A percentile compares a stretch with the other conserved stretches of the same genome.
These are phyloP conservation scores for Crypturellus tataupa DNA, from an alignment of 2,797 vertebrate species.

Conservation along the genomic window DNA sequence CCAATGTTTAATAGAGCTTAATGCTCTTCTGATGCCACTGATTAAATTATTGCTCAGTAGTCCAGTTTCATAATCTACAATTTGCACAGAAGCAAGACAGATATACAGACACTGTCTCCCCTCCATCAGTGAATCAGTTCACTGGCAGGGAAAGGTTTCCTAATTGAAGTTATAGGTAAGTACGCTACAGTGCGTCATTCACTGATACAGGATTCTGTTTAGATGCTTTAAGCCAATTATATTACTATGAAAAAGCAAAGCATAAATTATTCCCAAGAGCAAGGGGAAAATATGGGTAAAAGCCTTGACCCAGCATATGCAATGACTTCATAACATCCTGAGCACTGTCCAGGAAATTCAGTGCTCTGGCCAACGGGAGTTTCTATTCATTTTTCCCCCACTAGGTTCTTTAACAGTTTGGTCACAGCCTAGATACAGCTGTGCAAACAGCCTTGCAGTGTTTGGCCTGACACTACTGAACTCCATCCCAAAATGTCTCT, in stretches of 20 bases:
- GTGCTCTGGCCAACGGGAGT: constrained; percentile 64
- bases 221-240: constrained; percentile 42
- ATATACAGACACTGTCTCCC: constrained; percentile 52
- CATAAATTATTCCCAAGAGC: constrained; percentile 34
- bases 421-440: constrained; percentile 76
- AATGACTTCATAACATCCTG: constrained; percentile 74
- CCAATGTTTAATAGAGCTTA: constrained; percentile 74
- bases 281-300: constrained; percentile 61
- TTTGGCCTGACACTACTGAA: constrained; percentile 65
- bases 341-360: constrained; percentile 74
- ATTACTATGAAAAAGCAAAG: background rate
- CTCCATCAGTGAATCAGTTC: constrained; percentile 53
- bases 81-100: constrained; percentile 62
- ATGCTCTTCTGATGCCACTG: constrained; percentile 69
- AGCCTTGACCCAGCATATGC: constrained; percentile 64
- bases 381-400: constrained; percentile 66
- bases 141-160: constrained; percentile 12
- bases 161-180: constrained; percentile 67
- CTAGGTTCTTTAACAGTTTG: constrained; percentile 71
- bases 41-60: constrained; percentile 76
- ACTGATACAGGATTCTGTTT: background rate
- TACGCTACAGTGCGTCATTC: background rate
- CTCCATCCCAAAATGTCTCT: constrained; percentile 43
- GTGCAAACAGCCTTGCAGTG: constrained; percentile 76
- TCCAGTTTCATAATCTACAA: constrained; percentile 63